These are phyloP conservation scores for Boloria selene DNA, from an alignment of 2,888 invertebrate species.

Conservation along the genomic window DNA sequence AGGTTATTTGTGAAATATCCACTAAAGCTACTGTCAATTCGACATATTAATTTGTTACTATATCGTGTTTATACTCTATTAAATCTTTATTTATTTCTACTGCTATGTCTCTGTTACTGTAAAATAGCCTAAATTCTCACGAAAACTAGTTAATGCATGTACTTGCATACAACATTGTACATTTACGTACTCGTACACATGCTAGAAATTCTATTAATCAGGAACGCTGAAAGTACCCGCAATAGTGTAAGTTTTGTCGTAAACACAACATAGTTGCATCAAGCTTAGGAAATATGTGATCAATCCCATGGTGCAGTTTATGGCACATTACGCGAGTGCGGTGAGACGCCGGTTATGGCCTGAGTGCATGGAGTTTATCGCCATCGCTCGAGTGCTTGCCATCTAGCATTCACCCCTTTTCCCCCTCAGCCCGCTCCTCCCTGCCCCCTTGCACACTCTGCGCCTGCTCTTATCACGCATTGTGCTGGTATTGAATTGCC, in stretches of 20 bases:
- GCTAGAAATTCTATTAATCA: background rate
- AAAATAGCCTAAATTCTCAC: no score
- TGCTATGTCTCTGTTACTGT: no score
- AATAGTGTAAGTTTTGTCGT: constrained; percentile 11
- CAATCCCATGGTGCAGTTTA: constrained; percentile 24
- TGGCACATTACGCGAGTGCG: constrained; percentile 23
- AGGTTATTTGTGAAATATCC: no score
- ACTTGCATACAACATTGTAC: no score
- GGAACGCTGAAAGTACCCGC: background rate
- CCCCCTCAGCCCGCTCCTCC: constrained; percentile 9
- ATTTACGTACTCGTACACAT: no score
- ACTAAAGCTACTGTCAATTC: no score
- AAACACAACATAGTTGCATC: constrained; percentile 23
- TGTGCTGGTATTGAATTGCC: constrained; percentile 33
- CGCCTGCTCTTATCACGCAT: constrained; percentile 27
- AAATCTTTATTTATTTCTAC: no score
- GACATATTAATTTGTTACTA: no score
- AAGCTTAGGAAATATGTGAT: constrained; percentile 13
- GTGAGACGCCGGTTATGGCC: constrained; percentile 21
- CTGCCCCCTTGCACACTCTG: background rate
- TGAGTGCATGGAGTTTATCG: constrained; percentile 25
- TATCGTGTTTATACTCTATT: no score
- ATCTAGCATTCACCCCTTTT: constrained; percentile 7
- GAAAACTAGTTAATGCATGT: no score
- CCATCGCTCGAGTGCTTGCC: constrained; percentile 19